These are phyloP conservation scores for Dinocampus coccinellae DNA, from an alignment of 2,888 invertebrate genomes.

Conservation along the genomic window DNA sequence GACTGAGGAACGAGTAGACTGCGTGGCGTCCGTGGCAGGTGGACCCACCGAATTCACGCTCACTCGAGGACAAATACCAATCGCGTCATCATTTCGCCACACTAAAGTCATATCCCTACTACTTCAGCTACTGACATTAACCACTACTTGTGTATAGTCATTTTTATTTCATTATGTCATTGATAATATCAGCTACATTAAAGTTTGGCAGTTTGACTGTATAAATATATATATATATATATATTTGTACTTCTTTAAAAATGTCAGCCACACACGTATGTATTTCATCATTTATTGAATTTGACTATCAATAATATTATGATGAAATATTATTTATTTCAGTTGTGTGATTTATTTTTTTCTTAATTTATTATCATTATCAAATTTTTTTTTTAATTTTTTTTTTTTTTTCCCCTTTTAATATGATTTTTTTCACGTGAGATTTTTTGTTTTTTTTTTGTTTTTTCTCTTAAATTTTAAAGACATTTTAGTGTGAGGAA, in stretches of 20 bases:
- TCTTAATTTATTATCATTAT: no score
- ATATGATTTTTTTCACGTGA: no score
- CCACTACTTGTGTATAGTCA: not conserved
- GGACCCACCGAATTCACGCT: constrained; percentile 22
- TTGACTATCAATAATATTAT: not conserved
- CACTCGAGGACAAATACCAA: constrained; percentile 17
- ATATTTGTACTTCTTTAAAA: not conserved
- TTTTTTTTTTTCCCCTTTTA: no score
- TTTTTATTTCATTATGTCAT: constrained; percentile 18
- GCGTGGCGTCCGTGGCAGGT: constrained; percentile 35
- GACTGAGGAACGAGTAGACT: constrained; percentile 28
- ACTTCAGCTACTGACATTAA: no score
- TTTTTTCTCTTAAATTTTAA: not conserved
- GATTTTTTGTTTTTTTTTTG: not conserved
- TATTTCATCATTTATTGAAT: not conserved
- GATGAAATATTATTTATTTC: not conserved
- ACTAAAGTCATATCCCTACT: not conserved
- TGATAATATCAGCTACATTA: constrained; percentile 2
- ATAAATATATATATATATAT: not conserved
- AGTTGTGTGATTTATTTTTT: not conserved
- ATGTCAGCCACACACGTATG: not conserved
- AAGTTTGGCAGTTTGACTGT: not conserved
- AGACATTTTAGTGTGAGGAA: not conserved
- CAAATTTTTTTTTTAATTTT: no score
- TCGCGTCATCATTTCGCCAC: constrained; percentile 25